Evolutionary conservation across 2,797 vertebrate genomes (phyloP).

Genomic region (Pagetopsis macropterus): DNA sequence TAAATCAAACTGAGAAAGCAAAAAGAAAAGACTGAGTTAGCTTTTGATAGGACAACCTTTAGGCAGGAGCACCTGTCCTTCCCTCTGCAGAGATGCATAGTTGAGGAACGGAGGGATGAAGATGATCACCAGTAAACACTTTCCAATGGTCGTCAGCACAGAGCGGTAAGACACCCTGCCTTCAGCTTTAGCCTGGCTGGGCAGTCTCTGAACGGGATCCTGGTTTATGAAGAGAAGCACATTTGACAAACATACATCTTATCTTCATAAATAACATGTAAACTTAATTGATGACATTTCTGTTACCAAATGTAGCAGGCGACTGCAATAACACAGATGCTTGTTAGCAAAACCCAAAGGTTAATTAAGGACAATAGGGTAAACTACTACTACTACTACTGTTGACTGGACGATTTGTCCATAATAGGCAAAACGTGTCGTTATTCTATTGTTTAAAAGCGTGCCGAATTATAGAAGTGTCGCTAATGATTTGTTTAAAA

Average conservation of each 20-base stretch:
- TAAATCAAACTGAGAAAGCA: constrained; percentile 3
- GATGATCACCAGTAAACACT: constrained; percentile 82
- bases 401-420: not conserved
- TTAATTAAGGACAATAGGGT: not conserved
- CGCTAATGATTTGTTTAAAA: not conserved
- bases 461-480: not conserved
- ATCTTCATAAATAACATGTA: not conserved
- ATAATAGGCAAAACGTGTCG: not conserved
- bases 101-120: constrained; percentile 86
- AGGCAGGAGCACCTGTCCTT: constrained; percentile 81
- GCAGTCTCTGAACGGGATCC: constrained; percentile 36
- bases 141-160: constrained; percentile 74
- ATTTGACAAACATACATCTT: not conserved
- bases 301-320: no score
- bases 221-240: constrained; percentile 26
- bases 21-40: constrained; percentile 8
- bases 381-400: not conserved
- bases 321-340: not conserved
- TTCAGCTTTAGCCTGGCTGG: constrained; percentile 26
- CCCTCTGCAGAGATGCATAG: constrained; percentile 87
- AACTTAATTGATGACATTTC: not conserved
- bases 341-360: not conserved
- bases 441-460: not conserved
- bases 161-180: constrained; percentile 65
- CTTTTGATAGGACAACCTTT: constrained; percentile 70